Percentiles rank a stretch among this genome's conserved stretches.
These are phyloP conservation scores for Lepidochrysops patricia DNA, from an alignment of 2,888 invertebrate species.

Conservation along the genomic window DNA sequence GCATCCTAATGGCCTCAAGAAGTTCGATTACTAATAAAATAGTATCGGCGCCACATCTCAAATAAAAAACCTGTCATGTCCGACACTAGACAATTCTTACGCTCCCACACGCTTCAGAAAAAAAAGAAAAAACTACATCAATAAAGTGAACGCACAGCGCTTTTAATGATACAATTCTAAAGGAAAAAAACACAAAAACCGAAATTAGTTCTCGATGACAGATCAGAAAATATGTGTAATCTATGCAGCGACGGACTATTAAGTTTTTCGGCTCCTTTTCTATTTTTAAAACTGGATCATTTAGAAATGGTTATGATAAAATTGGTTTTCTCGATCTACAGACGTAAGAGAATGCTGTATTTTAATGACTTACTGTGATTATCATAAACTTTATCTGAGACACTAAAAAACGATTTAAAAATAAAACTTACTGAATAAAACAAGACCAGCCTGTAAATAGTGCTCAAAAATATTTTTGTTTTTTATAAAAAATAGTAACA, in stretches of 20 bases:
- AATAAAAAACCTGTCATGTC: conserved; percentile 8
- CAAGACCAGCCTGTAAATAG: too few species aligned
- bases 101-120: not conserved
- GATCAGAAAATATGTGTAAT: conserved; percentile 48
- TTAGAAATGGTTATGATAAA: not conserved
- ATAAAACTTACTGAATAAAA: too few species aligned
- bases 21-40: conserved; percentile 7
- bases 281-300: conserved; percentile 5
- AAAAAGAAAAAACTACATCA: not conserved
- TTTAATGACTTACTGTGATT: too few species aligned
- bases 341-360: not conserved
- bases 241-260: conserved; percentile 12
- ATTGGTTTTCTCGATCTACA: not conserved
- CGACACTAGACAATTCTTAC: not conserved
- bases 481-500: too few species aligned
- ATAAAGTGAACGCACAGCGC: conserved; percentile 27
- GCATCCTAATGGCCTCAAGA: conserved; percentile 2
- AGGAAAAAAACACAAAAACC: conserved; percentile 65
- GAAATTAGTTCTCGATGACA: conserved; percentile 75
- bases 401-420: too few species aligned
- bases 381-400: too few species aligned
- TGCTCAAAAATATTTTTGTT: too few species aligned
- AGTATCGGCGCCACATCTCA: conserved; percentile 8
- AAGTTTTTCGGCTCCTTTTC: conserved; percentile 6
- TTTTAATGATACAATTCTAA: conserved; percentile 58